These are phyloP conservation scores for Spondyliosoma cantharus DNA, from an alignment of 2,797 vertebrate genomes.

Conservation along the genomic window DNA sequence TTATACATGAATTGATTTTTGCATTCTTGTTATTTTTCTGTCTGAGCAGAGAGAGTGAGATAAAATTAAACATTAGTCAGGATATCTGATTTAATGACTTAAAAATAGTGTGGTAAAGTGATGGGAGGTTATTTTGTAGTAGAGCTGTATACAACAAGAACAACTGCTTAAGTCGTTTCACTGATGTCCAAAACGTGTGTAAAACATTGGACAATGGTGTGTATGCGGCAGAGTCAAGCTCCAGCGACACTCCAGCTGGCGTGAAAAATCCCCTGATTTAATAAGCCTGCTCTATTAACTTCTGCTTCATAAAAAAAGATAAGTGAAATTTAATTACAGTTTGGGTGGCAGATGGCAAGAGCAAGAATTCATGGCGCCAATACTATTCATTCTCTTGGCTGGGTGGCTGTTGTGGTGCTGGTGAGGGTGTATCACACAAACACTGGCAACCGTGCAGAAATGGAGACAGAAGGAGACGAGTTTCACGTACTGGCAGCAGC, in stretches of 20 bases:
- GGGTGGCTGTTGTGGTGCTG: constrained; percentile 28
- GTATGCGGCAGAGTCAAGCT: constrained; percentile 51
- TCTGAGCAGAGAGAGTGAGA: constrained; percentile 6
- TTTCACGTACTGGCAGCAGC: constrained; percentile 50
- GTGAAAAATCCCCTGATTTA: constrained; percentile 76
- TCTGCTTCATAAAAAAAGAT: constrained; percentile 76
- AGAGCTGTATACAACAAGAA: background rate
- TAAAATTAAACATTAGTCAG: no score
- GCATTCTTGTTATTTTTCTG: background rate
- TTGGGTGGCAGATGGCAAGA: constrained; percentile 81
- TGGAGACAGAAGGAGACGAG: constrained; percentile 51
- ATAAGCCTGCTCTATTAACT: constrained; percentile 80
- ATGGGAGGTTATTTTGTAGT: constrained; percentile 1
- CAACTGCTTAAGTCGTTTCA: constrained; percentile 6
- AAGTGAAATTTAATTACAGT: constrained; percentile 82
- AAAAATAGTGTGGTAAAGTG: background rate
- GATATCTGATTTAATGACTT: background rate
- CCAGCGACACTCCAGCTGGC: constrained; percentile 67
- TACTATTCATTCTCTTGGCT: constrained; percentile 56
- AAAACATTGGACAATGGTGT: constrained; percentile 55
- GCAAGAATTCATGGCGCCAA: constrained; percentile 62
- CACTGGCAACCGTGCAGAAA: constrained; percentile 31
- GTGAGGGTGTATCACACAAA: constrained; percentile 54
- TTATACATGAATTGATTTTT: background rate
- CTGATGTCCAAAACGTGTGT: constrained; percentile 31